Evolutionary conservation across 2,797 vertebrate genomes (phyloP).

Genomic region (Falco novaeseelandiae): DNA sequence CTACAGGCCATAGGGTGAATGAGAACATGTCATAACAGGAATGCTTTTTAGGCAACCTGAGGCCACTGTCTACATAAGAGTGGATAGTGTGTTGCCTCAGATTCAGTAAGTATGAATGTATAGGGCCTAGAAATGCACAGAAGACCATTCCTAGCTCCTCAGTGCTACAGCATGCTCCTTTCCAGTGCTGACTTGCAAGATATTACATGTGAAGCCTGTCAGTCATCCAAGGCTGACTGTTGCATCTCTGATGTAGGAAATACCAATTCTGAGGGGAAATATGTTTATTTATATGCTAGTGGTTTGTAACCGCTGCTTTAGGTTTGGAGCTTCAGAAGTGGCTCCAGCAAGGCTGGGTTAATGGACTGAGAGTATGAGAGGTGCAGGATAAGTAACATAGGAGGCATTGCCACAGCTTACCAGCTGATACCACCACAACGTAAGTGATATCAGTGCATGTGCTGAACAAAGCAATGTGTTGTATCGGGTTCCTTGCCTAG

Average conservation of each 20-base stretch:
- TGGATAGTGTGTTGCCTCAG: not conserved
- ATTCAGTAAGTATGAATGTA: not conserved
- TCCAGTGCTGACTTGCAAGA: not conserved
- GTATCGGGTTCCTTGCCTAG: not conserved
- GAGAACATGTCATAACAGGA: not conserved
- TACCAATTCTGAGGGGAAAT: not conserved
- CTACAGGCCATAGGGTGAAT: not conserved
- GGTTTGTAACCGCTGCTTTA: conserved; percentile 5
- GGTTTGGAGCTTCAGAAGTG: not conserved
- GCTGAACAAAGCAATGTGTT: conserved; percentile 40
- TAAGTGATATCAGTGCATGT: not conserved
- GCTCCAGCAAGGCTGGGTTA: not conserved
- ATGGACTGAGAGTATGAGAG: not conserved
- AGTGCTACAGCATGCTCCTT: not conserved
- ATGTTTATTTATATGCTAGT: not conserved
- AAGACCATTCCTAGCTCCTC: not conserved
- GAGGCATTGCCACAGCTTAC: not conserved
- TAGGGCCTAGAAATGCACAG: not conserved
- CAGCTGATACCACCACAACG: conserved; percentile 1
- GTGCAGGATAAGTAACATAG: not conserved
- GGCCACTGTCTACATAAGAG: not conserved
- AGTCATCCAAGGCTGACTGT: not conserved
- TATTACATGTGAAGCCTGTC: not conserved
- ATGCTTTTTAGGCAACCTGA: not conserved
- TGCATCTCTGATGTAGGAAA: not conserved